Evolutionary conservation across 2,888 invertebrate genomes (phyloP).

Genomic region (Pelosia muscerda): DNA sequence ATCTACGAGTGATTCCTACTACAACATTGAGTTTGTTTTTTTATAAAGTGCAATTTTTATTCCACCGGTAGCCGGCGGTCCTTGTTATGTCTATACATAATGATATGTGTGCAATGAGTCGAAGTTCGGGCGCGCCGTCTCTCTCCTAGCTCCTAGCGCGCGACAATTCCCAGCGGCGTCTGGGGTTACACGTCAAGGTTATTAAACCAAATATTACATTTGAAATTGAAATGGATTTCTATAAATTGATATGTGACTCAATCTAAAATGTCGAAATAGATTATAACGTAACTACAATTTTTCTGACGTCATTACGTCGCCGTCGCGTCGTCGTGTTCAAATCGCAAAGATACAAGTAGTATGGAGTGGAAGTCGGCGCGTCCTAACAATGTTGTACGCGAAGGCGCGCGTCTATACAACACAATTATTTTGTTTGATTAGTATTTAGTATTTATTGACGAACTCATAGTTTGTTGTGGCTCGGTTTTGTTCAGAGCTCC

Average conservation of each 20-base stretch:
- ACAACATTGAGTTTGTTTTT: slow-evolving; percentile 87
- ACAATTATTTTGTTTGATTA: slow-evolving; percentile 81
- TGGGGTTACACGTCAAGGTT: slow-evolving; percentile 55
- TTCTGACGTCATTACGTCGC: slow-evolving; percentile 19
- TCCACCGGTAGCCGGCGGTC: slow-evolving; percentile 84
- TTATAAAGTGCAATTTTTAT: slow-evolving; percentile 86
- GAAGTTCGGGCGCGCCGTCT: slow-evolving; percentile 66
- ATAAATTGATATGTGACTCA: slow-evolving; percentile 43
- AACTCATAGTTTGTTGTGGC: slow-evolving; percentile 66
- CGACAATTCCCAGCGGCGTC: slow-evolving; percentile 62
- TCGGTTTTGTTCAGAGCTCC: slow-evolving; percentile 67
- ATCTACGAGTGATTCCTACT: slow-evolving; percentile 86
- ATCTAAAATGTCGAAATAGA: slow-evolving; percentile 24
- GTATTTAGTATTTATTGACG: slow-evolving; percentile 72
- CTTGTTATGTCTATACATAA: slow-evolving; percentile 79
- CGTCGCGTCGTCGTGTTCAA: slow-evolving; percentile 22
- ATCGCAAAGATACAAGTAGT: slow-evolving; percentile 12
- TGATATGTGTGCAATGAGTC: slow-evolving; percentile 76
- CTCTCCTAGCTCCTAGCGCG: slow-evolving; percentile 58
- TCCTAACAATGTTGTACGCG: slow-evolving; percentile 71
- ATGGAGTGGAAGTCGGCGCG: slow-evolving; percentile 53
- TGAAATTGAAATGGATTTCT: slow-evolving; percentile 50
- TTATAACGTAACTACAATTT: slow-evolving; percentile 35
- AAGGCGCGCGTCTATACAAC: slow-evolving; percentile 83
- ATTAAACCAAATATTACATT: slow-evolving; percentile 49